Base-by-base conservation (phyloP, 2,113 vertebrate genomes). In the Eptesicus fuscus region DNA sequence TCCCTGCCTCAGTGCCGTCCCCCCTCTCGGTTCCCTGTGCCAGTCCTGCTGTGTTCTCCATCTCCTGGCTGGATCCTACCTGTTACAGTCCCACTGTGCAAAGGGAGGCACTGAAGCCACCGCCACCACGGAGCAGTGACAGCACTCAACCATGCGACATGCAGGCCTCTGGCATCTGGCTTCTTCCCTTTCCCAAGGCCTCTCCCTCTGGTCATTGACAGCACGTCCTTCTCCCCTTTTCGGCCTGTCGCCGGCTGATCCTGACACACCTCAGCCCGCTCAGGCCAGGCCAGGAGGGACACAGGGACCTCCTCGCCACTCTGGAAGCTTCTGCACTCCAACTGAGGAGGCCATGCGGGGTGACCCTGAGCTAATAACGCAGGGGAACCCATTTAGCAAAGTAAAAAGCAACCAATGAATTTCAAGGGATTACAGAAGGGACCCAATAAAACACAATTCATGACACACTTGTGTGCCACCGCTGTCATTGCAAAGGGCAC, bases 71-170 rank as follows among this genome's bases (percentile, higher is more conserved):
- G 8, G 20, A 56, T 3, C 40, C 71, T 14, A 53, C n/a, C 28
- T 4, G 12, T 28, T 3, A 9, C 47, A 8, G 28, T 30, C 42
- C 51, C 42, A 30, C 4, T 5, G 14, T 10, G 51, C 51, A 32
- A 18, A n/a, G 18, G 5, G 32, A 35, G 18, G 17, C 23, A 0
- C 13, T 4, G 10, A 44, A 37, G 88, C 49, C 76, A n/a, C 51
- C 2, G 44, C 7, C 23, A 5, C 59, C 32, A 0, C 0, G 2
- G 13, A 63, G 9, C 17, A 42, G 49, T 2, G 13, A 17, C 35
- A 3, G 17, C 44, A 8, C 49, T 40, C 32, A 0, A 23, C 10
- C 2, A 23, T 3, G 7, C 0, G 0, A 3, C 49, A 11, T 2
- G 1, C 70, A 40, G 8, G 4, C 53, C 63, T 14, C 37, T 0